Evolutionary conservation across 2,113 vertebrate genomes (phyloP).

Genomic region (Daphoenositta chrysoptera): DNA sequence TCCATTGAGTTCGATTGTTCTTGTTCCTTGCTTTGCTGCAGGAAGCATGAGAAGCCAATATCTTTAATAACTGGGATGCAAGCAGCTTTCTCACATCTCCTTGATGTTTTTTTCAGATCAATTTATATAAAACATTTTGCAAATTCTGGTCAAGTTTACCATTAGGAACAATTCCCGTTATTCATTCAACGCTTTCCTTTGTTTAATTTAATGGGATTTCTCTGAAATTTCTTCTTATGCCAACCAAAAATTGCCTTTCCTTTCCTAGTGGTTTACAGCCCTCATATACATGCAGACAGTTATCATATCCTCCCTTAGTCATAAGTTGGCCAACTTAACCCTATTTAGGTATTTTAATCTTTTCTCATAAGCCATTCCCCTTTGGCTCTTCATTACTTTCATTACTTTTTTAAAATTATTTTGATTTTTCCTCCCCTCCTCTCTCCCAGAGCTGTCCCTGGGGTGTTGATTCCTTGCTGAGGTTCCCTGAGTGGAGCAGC

Average conservation of each 20-base stretch:
- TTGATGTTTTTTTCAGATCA: background rate
- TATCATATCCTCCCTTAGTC: constrained; percentile 15
- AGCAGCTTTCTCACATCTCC: background rate
- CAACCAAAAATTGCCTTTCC: background rate
- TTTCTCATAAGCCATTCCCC: background rate
- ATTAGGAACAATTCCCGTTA: background rate
- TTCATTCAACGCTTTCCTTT: background rate
- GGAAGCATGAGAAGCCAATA: background rate
- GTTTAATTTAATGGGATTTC: background rate
- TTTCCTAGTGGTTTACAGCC: constrained; percentile 1
- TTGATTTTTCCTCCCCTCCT: background rate
- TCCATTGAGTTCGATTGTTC: background rate
- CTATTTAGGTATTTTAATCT: background rate
- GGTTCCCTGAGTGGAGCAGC: background rate
- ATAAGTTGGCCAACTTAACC: background rate
- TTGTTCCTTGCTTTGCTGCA: background rate
- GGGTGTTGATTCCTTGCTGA: background rate
- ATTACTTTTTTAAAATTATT: background rate
- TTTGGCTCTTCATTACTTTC: background rate
- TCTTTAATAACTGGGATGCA: background rate
- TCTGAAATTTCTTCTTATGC: background rate
- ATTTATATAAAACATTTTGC: background rate
- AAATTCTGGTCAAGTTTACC: background rate
- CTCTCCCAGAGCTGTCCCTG: background rate
- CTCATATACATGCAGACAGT: background rate